phyloP scores from a whole-genome alignment of 2,888 invertebrate species.

The Hirudinaria manillensis region DNA sequence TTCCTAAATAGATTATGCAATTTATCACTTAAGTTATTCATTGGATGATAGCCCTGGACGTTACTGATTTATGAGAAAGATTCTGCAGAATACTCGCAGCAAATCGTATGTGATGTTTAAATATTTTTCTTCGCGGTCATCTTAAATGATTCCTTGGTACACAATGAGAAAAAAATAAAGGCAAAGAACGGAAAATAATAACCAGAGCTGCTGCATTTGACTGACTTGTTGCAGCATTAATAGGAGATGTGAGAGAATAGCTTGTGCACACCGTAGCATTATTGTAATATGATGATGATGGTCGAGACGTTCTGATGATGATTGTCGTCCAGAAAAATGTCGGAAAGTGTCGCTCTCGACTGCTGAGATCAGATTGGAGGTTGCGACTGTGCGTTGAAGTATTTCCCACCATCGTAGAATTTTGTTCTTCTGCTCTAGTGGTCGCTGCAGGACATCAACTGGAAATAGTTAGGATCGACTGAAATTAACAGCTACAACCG shows the following conservation, averaged over 20 bases:
- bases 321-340: conserved; percentile 22
- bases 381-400: conserved; percentile 7
- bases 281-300: conserved; percentile 25
- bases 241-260: conserved; percentile 16
- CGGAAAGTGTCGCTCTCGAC: conserved; percentile 15
- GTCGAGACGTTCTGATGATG: neutral
- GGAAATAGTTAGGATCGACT: no score
- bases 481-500: no score
- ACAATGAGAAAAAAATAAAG: neutral
- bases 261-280: conserved; percentile 16
- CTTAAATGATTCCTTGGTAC: neutral
- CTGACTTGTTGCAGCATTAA: conserved; percentile 18
- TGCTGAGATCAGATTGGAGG: conserved; percentile 5
- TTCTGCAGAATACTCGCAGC: no score
- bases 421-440: no score
- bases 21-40: neutral
- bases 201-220: conserved; percentile 15
- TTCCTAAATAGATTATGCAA: no score
- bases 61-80: neutral
- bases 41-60: neutral
- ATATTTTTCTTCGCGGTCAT: neutral
- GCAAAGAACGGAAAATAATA: conserved; percentile 3
- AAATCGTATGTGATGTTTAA: conserved; percentile 2
- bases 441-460: no score
- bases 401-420: no score